These are phyloP conservation scores for Drosophila siamana DNA, from an alignment of 2,888 invertebrate species.

Conservation along the genomic window DNA sequence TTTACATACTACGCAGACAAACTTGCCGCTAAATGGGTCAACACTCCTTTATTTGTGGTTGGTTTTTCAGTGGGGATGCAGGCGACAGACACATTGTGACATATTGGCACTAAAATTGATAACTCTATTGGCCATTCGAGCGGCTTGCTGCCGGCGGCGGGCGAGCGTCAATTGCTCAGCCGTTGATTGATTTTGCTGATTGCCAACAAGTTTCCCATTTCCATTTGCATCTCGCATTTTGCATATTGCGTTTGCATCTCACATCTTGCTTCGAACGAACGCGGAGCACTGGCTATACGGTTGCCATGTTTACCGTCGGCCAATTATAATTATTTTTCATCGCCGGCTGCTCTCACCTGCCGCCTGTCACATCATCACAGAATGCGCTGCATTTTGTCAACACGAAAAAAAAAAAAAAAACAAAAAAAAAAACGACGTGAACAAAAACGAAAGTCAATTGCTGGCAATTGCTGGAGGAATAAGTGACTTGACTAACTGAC, in stretches of 20 bases:
- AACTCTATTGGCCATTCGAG: slow-evolving; percentile 74
- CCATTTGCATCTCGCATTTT: slow-evolving; percentile 49
- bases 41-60: not conserved
- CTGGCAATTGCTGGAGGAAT: slow-evolving; percentile 5
- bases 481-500: slow-evolving; percentile 53
- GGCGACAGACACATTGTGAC: slow-evolving; percentile 62
- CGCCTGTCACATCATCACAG: slow-evolving; percentile 54
- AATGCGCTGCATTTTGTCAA: slow-evolving; percentile 74
- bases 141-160: slow-evolving; percentile 32
- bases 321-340: slow-evolving; percentile 77
- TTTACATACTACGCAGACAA: slow-evolving; percentile 63
- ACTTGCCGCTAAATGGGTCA: slow-evolving; percentile 46
- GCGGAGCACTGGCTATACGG: not conserved
- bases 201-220: slow-evolving; percentile 77
- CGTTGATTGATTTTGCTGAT: slow-evolving; percentile 75
- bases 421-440: slow-evolving; percentile 12
- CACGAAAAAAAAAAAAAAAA: slow-evolving; percentile 43
- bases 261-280: slow-evolving; percentile 9
- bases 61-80: too few relatives aligned
- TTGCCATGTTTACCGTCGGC: slow-evolving; percentile 52
- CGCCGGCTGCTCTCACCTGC: slow-evolving; percentile 53
- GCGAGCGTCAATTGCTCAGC: slow-evolving; percentile 71
- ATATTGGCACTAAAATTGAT: slow-evolving; percentile 77
- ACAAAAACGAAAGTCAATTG: slow-evolving; percentile 58
- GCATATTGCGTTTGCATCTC: slow-evolving; percentile 37